Evolutionary conservation across 1,140 invertebrate genomes (phyloP).

Genomic region (Meloidogyne exigua): DNA sequence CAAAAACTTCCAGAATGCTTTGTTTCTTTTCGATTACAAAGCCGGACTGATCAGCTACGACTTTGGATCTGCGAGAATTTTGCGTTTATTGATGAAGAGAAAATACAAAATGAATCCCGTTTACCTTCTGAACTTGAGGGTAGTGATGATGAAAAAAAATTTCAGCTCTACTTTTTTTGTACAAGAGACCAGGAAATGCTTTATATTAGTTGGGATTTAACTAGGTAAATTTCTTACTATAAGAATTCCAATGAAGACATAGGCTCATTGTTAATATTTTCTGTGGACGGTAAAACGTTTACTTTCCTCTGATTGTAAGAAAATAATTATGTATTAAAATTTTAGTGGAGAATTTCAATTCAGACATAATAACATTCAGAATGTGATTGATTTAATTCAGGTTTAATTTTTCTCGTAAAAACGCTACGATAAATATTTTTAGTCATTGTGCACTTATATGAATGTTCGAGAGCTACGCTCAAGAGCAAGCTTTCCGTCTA

Average conservation of each 20-base stretch:
- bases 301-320: no score
- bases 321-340: no score
- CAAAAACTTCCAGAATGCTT: conserved; percentile 33
- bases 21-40: conserved; percentile 35
- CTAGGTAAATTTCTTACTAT: conserved; percentile 15
- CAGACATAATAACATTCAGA: conserved; percentile 48
- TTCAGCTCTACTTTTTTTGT: conserved; percentile 29
- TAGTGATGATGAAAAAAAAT: not conserved
- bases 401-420: not conserved
- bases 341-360: conserved; percentile 22
- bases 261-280: no score
- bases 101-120: conserved; percentile 5
- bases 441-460: conserved; percentile 32
- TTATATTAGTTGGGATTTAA: conserved; percentile 5
- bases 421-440: not conserved
- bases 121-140: not conserved
- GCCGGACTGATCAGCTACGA: conserved; percentile 23
- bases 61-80: conserved; percentile 31
- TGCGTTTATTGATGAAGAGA: conserved; percentile 29
- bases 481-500: conserved; percentile 38
- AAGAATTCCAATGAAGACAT: not conserved
- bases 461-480: conserved; percentile 29
- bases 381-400: conserved; percentile 23
- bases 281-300: no score
- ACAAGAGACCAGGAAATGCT: conserved; percentile 29